These are phyloP conservation scores for Callocephalon fimbriatum DNA, from an alignment of 2,113 vertebrate genomes.

Conservation along the genomic window DNA sequence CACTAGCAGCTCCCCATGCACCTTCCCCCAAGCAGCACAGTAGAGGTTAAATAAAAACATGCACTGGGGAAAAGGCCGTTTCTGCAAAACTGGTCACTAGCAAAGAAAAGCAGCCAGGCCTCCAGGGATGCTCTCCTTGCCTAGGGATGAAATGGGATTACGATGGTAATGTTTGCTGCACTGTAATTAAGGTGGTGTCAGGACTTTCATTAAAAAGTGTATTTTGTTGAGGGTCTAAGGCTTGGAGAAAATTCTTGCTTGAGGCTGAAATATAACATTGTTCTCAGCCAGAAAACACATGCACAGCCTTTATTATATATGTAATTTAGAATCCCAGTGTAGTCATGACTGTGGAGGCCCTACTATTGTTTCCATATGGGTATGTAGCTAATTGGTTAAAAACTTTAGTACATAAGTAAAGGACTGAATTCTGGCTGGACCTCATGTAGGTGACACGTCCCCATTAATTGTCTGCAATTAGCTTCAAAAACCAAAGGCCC, in stretches of 20 bases:
- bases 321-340: background rate
- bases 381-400: background rate
- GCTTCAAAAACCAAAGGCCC: background rate
- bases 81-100: constrained; percentile 29
- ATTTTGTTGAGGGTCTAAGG: background rate
- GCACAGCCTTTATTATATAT: background rate
- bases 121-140: constrained; percentile 8
- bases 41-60: constrained; percentile 15
- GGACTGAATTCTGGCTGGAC: background rate
- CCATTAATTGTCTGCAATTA: background rate
- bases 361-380: background rate
- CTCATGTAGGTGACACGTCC: background rate
- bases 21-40: background rate
- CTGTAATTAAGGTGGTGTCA: constrained; percentile 57
- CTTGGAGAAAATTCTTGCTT: constrained; percentile 39
- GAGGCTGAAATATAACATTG: constrained; percentile 34
- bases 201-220: constrained; percentile 50
- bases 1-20: background rate
- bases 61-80: background rate
- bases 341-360: background rate
- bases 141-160: constrained; percentile 55
- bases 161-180: constrained; percentile 8
- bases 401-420: background rate
- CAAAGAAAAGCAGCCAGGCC: background rate
- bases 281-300: constrained; percentile 8